Percentiles rank a stretch among this genome's conserved stretches.
phyloP scores from a whole-genome alignment of 2,888 invertebrate genomes.

The Bellardia pandia region DNA sequence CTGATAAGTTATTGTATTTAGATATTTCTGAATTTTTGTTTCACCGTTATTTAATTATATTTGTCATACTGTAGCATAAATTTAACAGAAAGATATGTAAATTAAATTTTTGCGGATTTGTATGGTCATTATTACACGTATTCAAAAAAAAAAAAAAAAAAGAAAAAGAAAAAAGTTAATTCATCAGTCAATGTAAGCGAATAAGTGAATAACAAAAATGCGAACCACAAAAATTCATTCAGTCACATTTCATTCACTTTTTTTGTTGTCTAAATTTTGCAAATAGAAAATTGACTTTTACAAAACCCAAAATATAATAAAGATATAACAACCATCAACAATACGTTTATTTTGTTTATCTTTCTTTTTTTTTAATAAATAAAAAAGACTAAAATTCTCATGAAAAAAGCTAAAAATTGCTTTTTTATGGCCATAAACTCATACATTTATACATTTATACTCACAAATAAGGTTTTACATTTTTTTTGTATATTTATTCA shows the following conservation, averaged over 20 bases:
- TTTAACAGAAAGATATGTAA: conserved; percentile 77
- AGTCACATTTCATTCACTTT: conserved; percentile 20
- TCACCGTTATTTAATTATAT: not conserved
- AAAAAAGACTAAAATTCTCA: not conserved
- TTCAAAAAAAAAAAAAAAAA: conserved; percentile 8
- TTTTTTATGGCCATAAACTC: conserved; percentile 80
- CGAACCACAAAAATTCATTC: conserved; percentile 63
- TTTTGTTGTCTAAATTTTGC: conserved; percentile 67
- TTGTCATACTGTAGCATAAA: conserved; percentile 42
- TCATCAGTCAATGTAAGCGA: conserved; percentile 49
- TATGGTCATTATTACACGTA: conserved; percentile 68
- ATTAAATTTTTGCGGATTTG: conserved; percentile 76
- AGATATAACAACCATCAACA: conserved; percentile 64
- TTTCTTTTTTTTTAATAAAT: not conserved
- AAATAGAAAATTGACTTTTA: conserved; percentile 81
- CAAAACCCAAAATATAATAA: conserved; percentile 64
- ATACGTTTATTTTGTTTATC: conserved; percentile 26
- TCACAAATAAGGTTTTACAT: conserved; percentile 69
- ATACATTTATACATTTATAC: conserved; percentile 24
- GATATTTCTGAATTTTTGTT: not conserved
- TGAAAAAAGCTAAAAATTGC: conserved; percentile 77
- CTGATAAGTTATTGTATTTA: no score
- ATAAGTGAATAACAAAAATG: conserved; percentile 49
- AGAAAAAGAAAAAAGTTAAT: conserved; percentile 31
- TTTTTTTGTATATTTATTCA: conserved; percentile 21